These are phyloP conservation scores for Catagonus wagneri DNA, from an alignment of 2,113 vertebrate genomes.

Conservation along the genomic window DNA sequence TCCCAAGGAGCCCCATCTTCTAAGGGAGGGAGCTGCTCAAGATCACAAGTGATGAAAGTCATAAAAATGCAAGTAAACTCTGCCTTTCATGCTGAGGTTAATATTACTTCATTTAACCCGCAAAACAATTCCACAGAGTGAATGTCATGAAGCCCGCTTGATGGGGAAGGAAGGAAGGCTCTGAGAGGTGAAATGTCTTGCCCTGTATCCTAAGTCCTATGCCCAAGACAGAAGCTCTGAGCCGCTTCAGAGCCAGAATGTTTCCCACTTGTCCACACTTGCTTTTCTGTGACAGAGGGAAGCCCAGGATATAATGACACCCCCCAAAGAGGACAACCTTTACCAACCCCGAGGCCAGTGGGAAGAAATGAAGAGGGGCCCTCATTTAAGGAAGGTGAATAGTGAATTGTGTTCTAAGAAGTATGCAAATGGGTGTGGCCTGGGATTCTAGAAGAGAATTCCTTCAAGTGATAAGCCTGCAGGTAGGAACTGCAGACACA, in stretches of 20 bases:
- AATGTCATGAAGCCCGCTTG: neutral
- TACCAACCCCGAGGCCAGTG: accelerated
- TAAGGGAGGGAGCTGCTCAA: neutral
- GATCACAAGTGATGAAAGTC: neutral
- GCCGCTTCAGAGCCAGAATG: neutral
- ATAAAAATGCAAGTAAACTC: neutral
- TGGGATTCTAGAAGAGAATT: neutral
- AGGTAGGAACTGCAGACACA: neutral
- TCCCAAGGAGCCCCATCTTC: neutral
- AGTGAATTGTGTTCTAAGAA: neutral
- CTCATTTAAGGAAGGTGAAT: neutral
- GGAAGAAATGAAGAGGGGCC: neutral
- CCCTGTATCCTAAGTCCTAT: neutral
- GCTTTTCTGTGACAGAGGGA: neutral
- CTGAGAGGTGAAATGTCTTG: neutral
- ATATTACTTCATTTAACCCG: neutral
- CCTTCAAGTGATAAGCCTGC: neutral
- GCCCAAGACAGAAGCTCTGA: neutral
- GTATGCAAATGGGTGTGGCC: neutral
- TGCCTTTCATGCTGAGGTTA: neutral
- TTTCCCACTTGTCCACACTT: neutral
- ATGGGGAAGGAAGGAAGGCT: neutral
- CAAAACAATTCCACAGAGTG: neutral
- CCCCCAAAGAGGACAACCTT: neutral
- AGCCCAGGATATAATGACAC: accelerated